phyloP scores from a whole-genome alignment of 2,888 invertebrate genomes.

The Meteorus colon region DNA sequence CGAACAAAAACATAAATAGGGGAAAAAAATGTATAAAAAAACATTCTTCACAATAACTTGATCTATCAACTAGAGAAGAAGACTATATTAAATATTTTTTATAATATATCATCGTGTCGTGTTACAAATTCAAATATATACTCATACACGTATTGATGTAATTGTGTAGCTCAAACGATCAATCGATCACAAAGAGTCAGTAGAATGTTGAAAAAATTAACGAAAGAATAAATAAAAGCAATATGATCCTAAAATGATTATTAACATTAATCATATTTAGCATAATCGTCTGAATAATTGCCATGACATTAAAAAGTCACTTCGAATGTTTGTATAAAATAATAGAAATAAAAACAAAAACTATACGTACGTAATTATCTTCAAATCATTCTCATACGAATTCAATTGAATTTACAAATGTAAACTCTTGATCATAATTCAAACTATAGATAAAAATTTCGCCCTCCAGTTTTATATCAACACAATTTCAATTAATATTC shows the following conservation, averaged over 20 bases:
- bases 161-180: not conserved
- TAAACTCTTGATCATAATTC: too few species aligned
- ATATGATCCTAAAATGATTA: not conserved
- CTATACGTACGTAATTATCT: not conserved
- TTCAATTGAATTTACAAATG: too few species aligned
- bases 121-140: too few species aligned
- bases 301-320: not conserved
- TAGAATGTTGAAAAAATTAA: not conserved
- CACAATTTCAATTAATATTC: too few species aligned
- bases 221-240: not conserved
- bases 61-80: not conserved
- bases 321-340: not conserved
- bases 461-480: too few species aligned
- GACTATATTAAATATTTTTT: constrained; percentile 7
- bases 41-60: not conserved
- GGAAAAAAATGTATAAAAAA: not conserved
- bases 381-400: not conserved
- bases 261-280: not conserved
- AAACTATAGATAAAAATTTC: too few species aligned
- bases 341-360: not conserved
- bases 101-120: not conserved
- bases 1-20: not conserved
- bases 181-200: not conserved
- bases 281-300: not conserved
- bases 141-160: not conserved